These are phyloP conservation scores for Nowickia ferox DNA, from an alignment of 2,888 invertebrate species.

Conservation along the genomic window DNA sequence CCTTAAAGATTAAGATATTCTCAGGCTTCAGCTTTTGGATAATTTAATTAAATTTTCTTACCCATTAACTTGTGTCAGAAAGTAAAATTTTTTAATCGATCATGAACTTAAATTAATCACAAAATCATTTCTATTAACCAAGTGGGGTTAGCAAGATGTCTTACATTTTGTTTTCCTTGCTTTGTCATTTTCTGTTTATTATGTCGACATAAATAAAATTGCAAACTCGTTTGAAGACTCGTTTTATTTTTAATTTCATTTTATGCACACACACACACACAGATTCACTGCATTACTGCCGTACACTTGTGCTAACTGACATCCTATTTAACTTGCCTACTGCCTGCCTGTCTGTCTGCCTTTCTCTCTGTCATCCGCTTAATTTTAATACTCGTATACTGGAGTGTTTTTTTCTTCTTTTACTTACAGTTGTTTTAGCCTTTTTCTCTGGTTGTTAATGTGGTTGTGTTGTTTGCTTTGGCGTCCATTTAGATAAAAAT, in stretches of 20 bases:
- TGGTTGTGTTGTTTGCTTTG: conserved; percentile 31
- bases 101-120: too few species aligned
- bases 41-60: too few species aligned
- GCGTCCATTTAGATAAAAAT: conserved; percentile 57
- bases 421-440: neutral
- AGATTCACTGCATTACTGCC: conserved; percentile 17
- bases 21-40: too few species aligned
- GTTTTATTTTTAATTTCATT: conserved; percentile 18
- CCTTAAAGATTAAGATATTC: too few species aligned
- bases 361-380: conserved; percentile 39
- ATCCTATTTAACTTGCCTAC: conserved; percentile 56
- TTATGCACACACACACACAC: neutral
- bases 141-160: conserved; percentile 14
- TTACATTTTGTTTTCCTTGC: conserved; percentile 13
- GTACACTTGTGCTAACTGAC: conserved; percentile 39
- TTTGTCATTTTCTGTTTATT: conserved; percentile 60
- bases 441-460: conserved; percentile 24
- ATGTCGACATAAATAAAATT: conserved; percentile 63
- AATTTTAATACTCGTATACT: conserved; percentile 9
- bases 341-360: conserved; percentile 36
- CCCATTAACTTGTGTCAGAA: too few species aligned
- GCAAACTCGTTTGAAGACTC: conserved; percentile 56
- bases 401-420: conserved; percentile 33
- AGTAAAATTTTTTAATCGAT: too few species aligned
- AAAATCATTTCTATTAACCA: neutral